phyloP scores from a whole-genome alignment of 2,113 vertebrate species.

The Leiothrix lutea region DNA sequence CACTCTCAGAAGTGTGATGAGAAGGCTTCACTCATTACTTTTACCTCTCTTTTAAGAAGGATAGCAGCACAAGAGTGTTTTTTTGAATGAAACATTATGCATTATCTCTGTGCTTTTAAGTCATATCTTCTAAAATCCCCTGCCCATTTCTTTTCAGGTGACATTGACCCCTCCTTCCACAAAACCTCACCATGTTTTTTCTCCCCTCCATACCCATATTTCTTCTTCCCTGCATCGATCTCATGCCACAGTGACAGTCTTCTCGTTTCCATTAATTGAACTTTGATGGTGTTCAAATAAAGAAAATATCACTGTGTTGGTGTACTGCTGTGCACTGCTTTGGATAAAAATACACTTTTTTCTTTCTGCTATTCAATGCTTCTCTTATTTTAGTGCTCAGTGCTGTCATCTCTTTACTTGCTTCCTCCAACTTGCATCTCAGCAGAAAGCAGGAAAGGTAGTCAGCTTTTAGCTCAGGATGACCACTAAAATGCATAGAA shows the following conservation, averaged over 20 bases:
- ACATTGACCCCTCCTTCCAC: not conserved
- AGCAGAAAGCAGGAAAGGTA: not conserved
- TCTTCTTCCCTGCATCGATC: not conserved
- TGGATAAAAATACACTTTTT: conserved; percentile 51
- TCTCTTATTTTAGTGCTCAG: conserved; percentile 27
- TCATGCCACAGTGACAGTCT: not conserved
- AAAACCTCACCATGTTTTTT: not conserved
- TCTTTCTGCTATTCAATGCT: conserved; percentile 7
- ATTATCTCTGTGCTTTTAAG: not conserved
- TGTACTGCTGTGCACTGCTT: conserved; percentile 27
- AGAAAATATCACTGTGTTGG: conserved; percentile 46
- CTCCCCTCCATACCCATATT: not conserved
- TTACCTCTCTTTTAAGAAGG: not conserved
- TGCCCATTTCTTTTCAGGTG: not conserved
- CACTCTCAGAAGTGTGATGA: not conserved
- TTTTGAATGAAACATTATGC: not conserved
- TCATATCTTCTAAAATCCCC: not conserved
- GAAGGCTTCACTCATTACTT: not conserved
- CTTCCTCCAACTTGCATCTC: not conserved
- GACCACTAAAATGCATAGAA: not conserved
- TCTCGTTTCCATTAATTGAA: not conserved
- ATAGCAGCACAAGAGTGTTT: not conserved
- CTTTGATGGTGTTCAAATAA: conserved; percentile 38
- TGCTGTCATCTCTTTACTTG: not conserved
- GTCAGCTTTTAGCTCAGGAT: conserved; percentile 20